Percentiles rank a stretch among this genome's conserved stretches.
These are phyloP conservation scores for Epizoanthus illoricatus DNA, from an alignment of 92 coral and sea anemone species.

Conservation along the genomic window DNA sequence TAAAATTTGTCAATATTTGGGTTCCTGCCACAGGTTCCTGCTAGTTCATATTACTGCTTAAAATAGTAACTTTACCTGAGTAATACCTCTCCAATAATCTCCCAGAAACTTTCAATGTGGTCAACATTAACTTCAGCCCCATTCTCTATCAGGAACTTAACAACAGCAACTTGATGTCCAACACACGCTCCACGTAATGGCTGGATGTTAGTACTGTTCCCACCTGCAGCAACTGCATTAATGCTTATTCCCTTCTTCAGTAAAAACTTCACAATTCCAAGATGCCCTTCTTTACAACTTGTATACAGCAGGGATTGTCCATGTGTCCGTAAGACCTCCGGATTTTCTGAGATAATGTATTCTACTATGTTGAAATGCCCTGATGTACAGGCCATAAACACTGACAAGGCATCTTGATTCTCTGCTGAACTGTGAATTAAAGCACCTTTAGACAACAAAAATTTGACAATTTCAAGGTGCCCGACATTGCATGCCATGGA, in stretches of 20 bases:
- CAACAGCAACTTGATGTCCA: constrained; percentile 62
- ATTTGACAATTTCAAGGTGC: constrained; percentile 65
- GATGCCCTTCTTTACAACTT: constrained; percentile 81
- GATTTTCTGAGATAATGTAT: constrained; percentile 66
- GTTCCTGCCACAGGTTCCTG: neutral
- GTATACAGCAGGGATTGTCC: constrained; percentile 75
- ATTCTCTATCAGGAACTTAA: constrained; percentile 84
- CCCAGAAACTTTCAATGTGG: constrained; percentile 75
- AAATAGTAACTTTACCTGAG: constrained; percentile 56
- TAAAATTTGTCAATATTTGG: no score
- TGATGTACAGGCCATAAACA: constrained; percentile 73
- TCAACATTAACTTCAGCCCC: constrained; percentile 76
- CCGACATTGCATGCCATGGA: constrained; percentile 85
- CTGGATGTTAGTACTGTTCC: constrained; percentile 34
- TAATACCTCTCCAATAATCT: constrained; percentile 79
- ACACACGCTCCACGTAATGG: constrained; percentile 89
- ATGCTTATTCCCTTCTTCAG: constrained; percentile 74
- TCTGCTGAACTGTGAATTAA: constrained; percentile 48
- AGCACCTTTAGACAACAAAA: constrained; percentile 72
- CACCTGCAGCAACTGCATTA: constrained; percentile 42
- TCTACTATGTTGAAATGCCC: constrained; percentile 74
- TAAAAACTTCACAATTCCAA: constrained; percentile 69
- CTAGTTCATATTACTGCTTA: no score
- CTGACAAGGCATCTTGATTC: constrained; percentile 62
- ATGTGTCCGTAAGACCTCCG: constrained; percentile 54